Conservation (phyloP, 2,113 vertebrate genomes). For the Macquaria ambigua region DNA sequence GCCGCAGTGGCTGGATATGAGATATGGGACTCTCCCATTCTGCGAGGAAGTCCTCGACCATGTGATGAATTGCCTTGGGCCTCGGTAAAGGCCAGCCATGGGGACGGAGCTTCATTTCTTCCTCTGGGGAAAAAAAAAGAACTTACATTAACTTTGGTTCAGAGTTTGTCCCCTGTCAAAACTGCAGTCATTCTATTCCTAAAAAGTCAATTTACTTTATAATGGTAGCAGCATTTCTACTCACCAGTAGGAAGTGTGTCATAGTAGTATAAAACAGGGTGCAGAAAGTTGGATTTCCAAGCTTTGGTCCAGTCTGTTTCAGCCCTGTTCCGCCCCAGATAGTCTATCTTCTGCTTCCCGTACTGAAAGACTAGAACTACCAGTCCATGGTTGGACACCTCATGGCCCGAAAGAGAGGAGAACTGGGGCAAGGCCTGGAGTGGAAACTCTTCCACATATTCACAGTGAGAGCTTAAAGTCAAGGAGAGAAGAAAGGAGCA, state of each 20-base stretch:
- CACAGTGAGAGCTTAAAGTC: slow-evolving; percentile 80
- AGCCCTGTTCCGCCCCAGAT: slow-evolving; percentile 87
- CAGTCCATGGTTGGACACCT: slow-evolving; percentile 84
- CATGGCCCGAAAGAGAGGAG: slow-evolving; percentile 87
- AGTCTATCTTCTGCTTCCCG: slow-evolving; percentile 89
- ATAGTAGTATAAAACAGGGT: slow-evolving; percentile 96
- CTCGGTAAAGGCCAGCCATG: slow-evolving; percentile 91
- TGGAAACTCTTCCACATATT: slow-evolving; percentile 95
- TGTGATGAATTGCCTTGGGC: slow-evolving; percentile 91
- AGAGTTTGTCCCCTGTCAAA: neutral
- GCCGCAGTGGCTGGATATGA: slow-evolving; percentile 93
- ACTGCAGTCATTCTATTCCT: neutral
- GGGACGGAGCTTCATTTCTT: slow-evolving; percentile 89
- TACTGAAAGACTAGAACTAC: slow-evolving; percentile 94
- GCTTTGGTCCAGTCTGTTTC: slow-evolving; percentile 91
- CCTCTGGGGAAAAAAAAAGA: slow-evolving; percentile 81
- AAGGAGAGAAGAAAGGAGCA: neutral
- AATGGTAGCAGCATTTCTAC: neutral
- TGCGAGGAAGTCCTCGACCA: slow-evolving; percentile 96
- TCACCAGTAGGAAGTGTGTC: slow-evolving; percentile 91
- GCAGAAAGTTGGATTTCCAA: slow-evolving; percentile 96
- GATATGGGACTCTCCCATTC: slow-evolving; percentile 93
- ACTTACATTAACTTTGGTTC: neutral
- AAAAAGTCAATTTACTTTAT: neutral
- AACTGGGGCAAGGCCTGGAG: slow-evolving; percentile 89